Evolutionary conservation across 64 coral and sea anemone species (phyloP), one percentile per base, ranked within the genome.

Genomic region (Astreopora myriophthalma): DNA sequence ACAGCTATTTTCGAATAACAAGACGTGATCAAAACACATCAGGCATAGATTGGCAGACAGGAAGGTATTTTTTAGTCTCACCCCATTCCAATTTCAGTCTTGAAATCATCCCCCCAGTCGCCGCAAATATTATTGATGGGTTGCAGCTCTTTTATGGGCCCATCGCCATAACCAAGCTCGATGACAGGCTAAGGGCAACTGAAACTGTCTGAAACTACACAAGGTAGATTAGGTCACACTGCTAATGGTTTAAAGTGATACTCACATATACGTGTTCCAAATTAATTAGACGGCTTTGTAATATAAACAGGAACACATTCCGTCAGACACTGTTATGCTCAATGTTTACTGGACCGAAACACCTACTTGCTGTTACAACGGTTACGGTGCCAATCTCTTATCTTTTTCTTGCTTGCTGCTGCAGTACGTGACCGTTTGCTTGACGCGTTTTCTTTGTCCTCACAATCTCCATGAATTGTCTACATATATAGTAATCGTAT

Each of bases 261-360:
- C 22, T 6, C 1, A 23, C 19, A 0, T 27, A 48, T 25, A 79
- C 48, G 75, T 51, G 42, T 30, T 57, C 12, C 25, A 51, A 57
- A 57, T 20, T 31, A 17, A 51, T 76, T 46, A 74, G 71, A 39
- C 71, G 20, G 34, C 0, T 74, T 49, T 39, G 40, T 26, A n/a
- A n/a, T n/a, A n/a, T n/a, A 76, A 48, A 48, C 73, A 48, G 38
- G 73, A 76, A 48, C 37, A 76, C 73, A 76, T 76, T 76, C 73
- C 10, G 26, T 76, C 39, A 27, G 16, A 38, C 20, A 25, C 34
- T 38, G 30, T 72, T 27, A 17, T 11, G 12, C 2, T 0, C 32
- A 34, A 36, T 29, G 11, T 14, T 72, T n/a, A n/a, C n/a, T n/a
- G n/a, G n/a, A n/a, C n/a, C n/a, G n/a, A n/a, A n/a, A n/a, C n/a